These are phyloP conservation scores for Cairina moschata DNA, from an alignment of 2,113 vertebrate species.

Conservation along the genomic window DNA sequence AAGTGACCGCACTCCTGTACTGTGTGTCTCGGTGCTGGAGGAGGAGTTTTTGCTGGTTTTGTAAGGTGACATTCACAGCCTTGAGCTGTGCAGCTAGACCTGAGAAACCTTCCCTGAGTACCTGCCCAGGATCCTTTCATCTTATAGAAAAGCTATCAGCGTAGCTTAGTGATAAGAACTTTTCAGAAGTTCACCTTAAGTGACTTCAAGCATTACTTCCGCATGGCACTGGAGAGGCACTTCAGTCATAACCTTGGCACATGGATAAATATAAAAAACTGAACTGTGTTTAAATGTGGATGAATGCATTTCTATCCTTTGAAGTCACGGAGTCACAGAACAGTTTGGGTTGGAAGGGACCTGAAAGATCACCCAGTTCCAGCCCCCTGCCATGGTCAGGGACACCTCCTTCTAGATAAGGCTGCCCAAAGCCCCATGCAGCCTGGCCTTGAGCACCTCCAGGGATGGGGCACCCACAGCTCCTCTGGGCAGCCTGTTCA, in stretches of 20 bases:
- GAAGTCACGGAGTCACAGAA: neutral
- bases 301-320: neutral
- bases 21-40: neutral
- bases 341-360: no score
- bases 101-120: neutral
- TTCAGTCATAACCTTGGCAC: neutral
- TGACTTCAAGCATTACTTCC: neutral
- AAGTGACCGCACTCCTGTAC: neutral
- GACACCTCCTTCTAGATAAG: no score
- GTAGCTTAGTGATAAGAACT: neutral
- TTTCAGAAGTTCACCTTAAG: neutral
- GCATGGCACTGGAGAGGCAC: neutral
- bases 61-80: constrained; percentile 1
- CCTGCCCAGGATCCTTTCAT: constrained; percentile 3
- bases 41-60: neutral
- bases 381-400: no score
- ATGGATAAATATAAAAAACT: neutral
- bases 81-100: neutral
- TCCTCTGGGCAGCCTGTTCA: no score
- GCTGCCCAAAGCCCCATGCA: no score
- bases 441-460: no score
- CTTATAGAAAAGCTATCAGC: neutral
- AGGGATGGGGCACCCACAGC: no score
- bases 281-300: neutral
- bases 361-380: no score